Evolutionary conservation across 2,113 vertebrate genomes (phyloP), one percentile per base, ranked within the genome.

Genomic region (Columba janthina): DNA sequence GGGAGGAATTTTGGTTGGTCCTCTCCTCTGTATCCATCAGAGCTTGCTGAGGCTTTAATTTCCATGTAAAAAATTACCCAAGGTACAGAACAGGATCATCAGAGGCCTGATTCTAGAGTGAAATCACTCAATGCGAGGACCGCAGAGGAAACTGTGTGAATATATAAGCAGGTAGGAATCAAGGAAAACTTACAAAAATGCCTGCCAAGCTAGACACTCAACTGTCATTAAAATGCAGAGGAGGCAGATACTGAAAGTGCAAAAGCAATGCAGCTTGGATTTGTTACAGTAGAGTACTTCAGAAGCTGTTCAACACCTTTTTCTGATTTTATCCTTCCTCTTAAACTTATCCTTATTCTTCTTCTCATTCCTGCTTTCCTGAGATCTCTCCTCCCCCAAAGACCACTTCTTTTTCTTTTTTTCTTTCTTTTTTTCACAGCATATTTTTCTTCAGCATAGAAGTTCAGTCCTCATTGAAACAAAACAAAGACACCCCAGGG

Each of bases 401-500:
- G 18, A 53, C 9, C 9, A 48, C 20, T 53, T 74, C 3, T 46
- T 4, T 51, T 46, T 46, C 44, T 25, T 85, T 15, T 54, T 53
- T 65, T 19, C 5, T 25, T 85, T 14, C 44, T 53, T 50, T 78
- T 75, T 61, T 42, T 88, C n/a, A 32, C 6, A 72, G 14, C 3
- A 13, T 73, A 54, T 67, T 90, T 93, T 86, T 15, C 71, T 94
- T 93, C 79, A 80, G 17, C 10, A 15, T 80, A 61, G 75, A 93
- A 88, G 53, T 88, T 90, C 40, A 62, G 53, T 71, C 29, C 28
- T 94, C 24, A 78, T 22, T 94, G 81, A 94, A 94, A 88, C 36
- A 88, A 75, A 94, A 36, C 20, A 81, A 95, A 93, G 82, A 66
- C 6, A 2, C 31, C n/a, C 82, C 72, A 79, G 56, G 82, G 51